A percentile compares a stretch with the other conserved stretches of the same genome.
These are phyloP conservation scores for Drosophila dives DNA, from an alignment of 2,888 invertebrate genomes.

Conservation along the genomic window DNA sequence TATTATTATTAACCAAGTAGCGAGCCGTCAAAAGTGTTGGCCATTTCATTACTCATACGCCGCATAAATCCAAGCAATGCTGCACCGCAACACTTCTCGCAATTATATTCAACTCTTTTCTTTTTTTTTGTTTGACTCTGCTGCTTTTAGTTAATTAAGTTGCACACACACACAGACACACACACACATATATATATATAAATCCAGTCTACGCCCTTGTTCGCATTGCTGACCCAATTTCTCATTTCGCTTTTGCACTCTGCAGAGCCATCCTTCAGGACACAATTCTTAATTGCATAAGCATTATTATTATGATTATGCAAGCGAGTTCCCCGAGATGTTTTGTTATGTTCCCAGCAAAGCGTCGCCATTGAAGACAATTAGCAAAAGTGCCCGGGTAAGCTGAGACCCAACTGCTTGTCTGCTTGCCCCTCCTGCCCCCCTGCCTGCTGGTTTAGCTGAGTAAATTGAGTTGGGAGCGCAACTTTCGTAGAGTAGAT, in stretches of 20 bases:
- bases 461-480: conserved; percentile 17
- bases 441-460: conserved; percentile 19
- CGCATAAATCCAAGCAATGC: conserved; percentile 27
- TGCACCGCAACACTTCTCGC: background rate
- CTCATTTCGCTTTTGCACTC: conserved; percentile 7
- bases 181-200: background rate
- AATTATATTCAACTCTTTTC: conserved; percentile 18
- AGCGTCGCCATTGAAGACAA: conserved; percentile 63
- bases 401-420: conserved; percentile 8
- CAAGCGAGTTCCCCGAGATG: conserved; percentile 47
- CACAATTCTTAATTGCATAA: conserved; percentile 72
- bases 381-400: conserved; percentile 67
- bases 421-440: background rate
- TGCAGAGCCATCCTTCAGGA: conserved; percentile 40
- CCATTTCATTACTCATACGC: conserved; percentile 72
- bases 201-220: conserved; percentile 32
- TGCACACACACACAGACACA: conserved; percentile 33
- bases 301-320: conserved; percentile 52
- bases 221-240: conserved; percentile 40
- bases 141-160: conserved; percentile 66
- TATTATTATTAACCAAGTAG: conserved; percentile 5
- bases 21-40: conserved; percentile 51
- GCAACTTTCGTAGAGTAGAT: conserved; percentile 9
- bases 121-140: background rate
- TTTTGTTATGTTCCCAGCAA: conserved; percentile 37